These are phyloP conservation scores for Epistrophella euchroma DNA, from an alignment of 2,888 invertebrate genomes.

Conservation along the genomic window DNA sequence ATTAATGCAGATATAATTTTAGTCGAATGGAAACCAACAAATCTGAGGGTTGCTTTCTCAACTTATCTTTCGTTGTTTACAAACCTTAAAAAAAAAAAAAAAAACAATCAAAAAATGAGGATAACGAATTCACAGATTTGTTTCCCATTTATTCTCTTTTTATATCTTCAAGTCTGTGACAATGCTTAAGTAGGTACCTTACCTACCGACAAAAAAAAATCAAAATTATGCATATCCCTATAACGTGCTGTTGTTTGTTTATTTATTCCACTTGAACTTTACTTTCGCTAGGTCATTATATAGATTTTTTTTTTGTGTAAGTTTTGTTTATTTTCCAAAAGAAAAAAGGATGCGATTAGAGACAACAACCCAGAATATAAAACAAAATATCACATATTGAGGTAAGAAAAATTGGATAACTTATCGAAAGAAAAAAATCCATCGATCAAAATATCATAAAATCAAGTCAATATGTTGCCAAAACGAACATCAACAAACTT, in stretches of 20 bases:
- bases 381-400: conserved; percentile 51
- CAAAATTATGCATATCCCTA: conserved; percentile 19
- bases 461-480: conserved; percentile 75
- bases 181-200: neutral
- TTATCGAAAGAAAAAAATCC: conserved; percentile 61
- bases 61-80: conserved; percentile 26
- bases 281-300: conserved; percentile 34
- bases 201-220: neutral
- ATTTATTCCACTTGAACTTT: conserved; percentile 21
- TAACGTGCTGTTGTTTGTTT: conserved; percentile 23
- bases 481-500: conserved; percentile 68
- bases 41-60: conserved; percentile 28
- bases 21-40: conserved; percentile 31
- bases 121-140: conserved; percentile 45
- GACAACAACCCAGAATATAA: conserved; percentile 30
- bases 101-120: neutral
- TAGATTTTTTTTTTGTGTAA: neutral
- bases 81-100: conserved; percentile 18
- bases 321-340: neutral
- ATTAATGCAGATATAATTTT: conserved; percentile 27
- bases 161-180: conserved; percentile 4
- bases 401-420: conserved; percentile 42
- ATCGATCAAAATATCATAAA: conserved; percentile 72
- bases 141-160: conserved; percentile 24
- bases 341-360: conserved; percentile 26